phyloP scores from a whole-genome alignment of 1,140 invertebrate genomes.

The Armadillidium nasatum region DNA sequence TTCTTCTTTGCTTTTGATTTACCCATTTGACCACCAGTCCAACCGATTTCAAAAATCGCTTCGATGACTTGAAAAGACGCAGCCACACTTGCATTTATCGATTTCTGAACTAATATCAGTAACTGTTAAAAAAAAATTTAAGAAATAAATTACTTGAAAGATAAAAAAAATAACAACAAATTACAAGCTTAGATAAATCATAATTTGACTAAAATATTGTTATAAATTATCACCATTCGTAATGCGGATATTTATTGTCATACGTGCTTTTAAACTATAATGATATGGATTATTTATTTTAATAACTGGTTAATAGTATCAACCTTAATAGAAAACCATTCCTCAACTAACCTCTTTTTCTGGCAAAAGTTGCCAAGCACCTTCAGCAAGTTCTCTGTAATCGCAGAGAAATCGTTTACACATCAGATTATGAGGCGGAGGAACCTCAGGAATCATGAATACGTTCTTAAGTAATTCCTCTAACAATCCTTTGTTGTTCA shows the following conservation, averaged over 20 bases:
- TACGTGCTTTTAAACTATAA: no score
- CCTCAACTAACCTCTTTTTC: background rate
- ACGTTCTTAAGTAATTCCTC: background rate
- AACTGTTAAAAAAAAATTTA: background rate
- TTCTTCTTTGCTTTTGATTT: background rate
- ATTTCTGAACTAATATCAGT: background rate
- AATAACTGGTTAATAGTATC: no score
- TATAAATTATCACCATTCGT: no score
- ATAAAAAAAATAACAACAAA: no score
- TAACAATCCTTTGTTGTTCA: background rate
- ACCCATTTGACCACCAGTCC: background rate
- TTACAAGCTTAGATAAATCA: no score
- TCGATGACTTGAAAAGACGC: background rate
- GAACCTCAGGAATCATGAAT: background rate
- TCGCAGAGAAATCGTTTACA: background rate
- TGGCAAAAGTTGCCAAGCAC: background rate
- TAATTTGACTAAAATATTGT: no score
- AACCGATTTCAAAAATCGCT: background rate
- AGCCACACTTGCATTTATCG: background rate
- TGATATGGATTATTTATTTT: no score
- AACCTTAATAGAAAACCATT: no score
- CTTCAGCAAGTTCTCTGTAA: background rate
- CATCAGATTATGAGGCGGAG: background rate
- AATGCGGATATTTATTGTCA: no score
- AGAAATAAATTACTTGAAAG: no score